Conservation (phyloP, 2,797 vertebrate species). For the Coregonus ussuriensis region DNA sequence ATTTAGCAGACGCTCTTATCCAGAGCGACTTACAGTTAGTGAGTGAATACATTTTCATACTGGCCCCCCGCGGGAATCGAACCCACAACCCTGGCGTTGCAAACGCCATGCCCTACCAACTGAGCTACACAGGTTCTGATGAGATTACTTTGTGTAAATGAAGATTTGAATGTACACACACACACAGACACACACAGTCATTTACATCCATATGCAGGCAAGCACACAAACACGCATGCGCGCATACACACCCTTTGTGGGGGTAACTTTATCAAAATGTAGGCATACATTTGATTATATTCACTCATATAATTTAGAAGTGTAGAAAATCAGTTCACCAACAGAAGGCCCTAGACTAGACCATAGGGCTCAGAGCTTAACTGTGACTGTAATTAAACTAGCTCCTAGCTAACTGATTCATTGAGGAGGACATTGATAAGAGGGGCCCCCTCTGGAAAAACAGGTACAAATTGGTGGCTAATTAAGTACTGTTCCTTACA, state of each 20-base stretch:
- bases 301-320: neutral
- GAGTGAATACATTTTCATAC: too few relatives aligned
- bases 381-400: too few relatives aligned
- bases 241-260: too few relatives aligned
- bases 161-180: neutral
- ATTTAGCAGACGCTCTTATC: too few relatives aligned
- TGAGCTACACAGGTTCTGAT: neutral
- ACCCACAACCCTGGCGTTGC: too few relatives aligned
- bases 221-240: neutral
- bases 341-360: neutral
- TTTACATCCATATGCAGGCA: neutral
- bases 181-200: too few relatives aligned
- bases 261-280: neutral
- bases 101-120: too few relatives aligned
- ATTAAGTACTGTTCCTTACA: constrained; percentile 7
- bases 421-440: constrained; percentile 5
- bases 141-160: neutral
- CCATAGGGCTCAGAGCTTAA: neutral
- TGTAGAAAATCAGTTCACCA: neutral
- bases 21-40: too few relatives aligned
- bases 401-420: neutral
- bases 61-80: too few relatives aligned
- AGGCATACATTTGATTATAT: neutral
- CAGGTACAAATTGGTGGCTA: neutral
- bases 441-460: neutral